These are phyloP conservation scores for Palloptera scutellata DNA, from an alignment of 2,888 invertebrate genomes.

Conservation along the genomic window DNA sequence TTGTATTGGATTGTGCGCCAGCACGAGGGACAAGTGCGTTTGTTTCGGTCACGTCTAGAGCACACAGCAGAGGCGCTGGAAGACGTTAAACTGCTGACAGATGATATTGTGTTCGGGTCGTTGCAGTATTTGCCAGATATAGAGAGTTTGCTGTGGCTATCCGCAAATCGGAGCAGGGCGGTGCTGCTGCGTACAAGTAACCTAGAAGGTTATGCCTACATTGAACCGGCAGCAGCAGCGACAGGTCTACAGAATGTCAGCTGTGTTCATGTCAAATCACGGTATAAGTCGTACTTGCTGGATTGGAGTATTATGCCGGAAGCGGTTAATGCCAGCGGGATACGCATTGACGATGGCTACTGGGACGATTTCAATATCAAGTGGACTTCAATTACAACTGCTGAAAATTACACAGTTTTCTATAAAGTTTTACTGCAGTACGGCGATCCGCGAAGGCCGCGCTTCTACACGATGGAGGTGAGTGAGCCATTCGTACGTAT, in stretches of 20 bases:
- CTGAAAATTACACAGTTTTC: constrained; percentile 82
- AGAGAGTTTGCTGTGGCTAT: constrained; percentile 84
- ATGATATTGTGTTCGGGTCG: constrained; percentile 39
- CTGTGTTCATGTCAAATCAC: constrained; percentile 54
- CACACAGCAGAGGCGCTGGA: constrained; percentile 35
- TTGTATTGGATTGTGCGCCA: constrained; percentile 83
- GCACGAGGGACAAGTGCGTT: constrained; percentile 34
- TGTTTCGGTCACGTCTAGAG: constrained; percentile 43
- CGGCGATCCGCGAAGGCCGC: constrained; percentile 23
- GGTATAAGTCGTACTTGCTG: constrained; percentile 25
- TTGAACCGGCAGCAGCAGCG: constrained; percentile 65
- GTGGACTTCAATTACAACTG: constrained; percentile 78
- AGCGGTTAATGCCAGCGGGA: constrained; percentile 71
- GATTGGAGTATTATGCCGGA: constrained; percentile 77
- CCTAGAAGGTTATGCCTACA: constrained; percentile 2
- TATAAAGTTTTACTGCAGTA: constrained; percentile 66
- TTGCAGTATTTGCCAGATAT: constrained; percentile 63
- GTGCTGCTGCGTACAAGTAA: constrained; percentile 36
- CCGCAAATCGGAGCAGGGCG: constrained; percentile 67
- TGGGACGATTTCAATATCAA: constrained; percentile 85
- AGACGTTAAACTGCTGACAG: constrained; percentile 19
- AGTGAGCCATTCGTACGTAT: constrained; percentile 62
- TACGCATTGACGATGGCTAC: constrained; percentile 73
- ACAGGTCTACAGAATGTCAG: constrained; percentile 73
- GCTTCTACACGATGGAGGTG: constrained; percentile 43